Evolutionary conservation across 2,113 vertebrate genomes (phyloP), one percentile per base, ranked within the genome.

Genomic region (Saccopteryx leptura): DNA sequence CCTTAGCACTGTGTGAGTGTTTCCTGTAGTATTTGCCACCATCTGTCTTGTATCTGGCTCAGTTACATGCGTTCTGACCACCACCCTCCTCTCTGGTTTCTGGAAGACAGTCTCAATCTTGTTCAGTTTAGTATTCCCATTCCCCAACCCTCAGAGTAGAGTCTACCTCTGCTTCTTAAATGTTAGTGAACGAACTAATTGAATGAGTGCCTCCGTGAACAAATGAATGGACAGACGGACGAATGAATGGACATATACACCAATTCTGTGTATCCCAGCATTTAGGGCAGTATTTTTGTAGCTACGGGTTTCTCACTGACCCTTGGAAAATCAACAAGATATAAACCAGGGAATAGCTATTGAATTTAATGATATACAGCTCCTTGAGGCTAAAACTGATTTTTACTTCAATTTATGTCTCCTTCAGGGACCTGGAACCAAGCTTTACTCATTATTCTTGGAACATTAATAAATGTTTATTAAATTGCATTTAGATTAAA

Each of bases 381-480:
- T 61, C 39, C 48, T 58, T 76, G 61, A 94, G n/a, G 19, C 18
- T 72, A 46, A 33, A 83, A 91, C 19, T 58, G 60, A n/a, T 74
- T 90, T 95, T 56, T 76, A 4, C 66, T 95, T 82, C 48, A 66
- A 17, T 31, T 84, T 83, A 50, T 88, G 1, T 56, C 94, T 93
- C 61, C 74, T 19, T 11, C 33, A 52, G 46, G 31, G 58, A 10
- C 83, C 86, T 95, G 85, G 56, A 91, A 69, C 63, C 46, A 88
- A 76, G 56, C 46, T 78, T 89, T 68, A 79, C 54, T 92, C 72
- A 72, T 17, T 66, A 69, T 85, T 83, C 24, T 71, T 56, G 39
- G 28, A 58, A 19, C 33, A 58, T 50, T 72, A 60, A 72, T 79
- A 95, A 65, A 66, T 94, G 85, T 58, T 78, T 93, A 94, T 93